These are phyloP conservation scores for Speoplatyrhinus poulsoni DNA, from an alignment of 2,113 vertebrate species.

Conservation along the genomic window DNA sequence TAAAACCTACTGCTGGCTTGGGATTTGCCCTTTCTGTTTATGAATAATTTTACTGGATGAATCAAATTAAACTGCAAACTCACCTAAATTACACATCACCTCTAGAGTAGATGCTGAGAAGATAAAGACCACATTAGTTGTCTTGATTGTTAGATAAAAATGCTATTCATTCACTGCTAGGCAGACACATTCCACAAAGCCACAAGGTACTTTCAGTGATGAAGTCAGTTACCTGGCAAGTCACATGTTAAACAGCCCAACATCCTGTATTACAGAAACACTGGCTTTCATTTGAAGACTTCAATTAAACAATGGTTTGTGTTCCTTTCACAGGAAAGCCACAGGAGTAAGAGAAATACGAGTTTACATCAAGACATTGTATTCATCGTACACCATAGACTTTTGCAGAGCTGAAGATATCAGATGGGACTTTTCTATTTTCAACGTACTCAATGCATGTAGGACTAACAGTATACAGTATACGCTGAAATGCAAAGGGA, in stretches of 20 bases:
- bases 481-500: constrained; percentile 16
- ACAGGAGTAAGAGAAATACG: constrained; percentile 53
- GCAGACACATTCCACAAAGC: constrained; percentile 27
- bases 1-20: too few relatives aligned
- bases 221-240: constrained; percentile 29
- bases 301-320: constrained; percentile 41
- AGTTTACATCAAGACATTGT: background rate
- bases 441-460: constrained; percentile 9
- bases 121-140: background rate
- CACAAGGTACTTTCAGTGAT: constrained; percentile 63
- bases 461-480: background rate
- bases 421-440: constrained; percentile 21
- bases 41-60: too few relatives aligned
- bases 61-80: background rate
- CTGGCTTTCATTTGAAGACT: constrained; percentile 52
- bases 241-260: constrained; percentile 16
- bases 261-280: constrained; percentile 49
- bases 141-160: background rate
- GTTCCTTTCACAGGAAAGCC: constrained; percentile 58
- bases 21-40: too few relatives aligned
- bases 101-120: background rate
- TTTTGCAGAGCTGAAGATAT: constrained; percentile 21
- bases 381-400: background rate
- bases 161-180: constrained; percentile 15
- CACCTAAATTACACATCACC: background rate